phyloP scores from a whole-genome alignment of 2,888 invertebrate species.

The Spisula solida region DNA sequence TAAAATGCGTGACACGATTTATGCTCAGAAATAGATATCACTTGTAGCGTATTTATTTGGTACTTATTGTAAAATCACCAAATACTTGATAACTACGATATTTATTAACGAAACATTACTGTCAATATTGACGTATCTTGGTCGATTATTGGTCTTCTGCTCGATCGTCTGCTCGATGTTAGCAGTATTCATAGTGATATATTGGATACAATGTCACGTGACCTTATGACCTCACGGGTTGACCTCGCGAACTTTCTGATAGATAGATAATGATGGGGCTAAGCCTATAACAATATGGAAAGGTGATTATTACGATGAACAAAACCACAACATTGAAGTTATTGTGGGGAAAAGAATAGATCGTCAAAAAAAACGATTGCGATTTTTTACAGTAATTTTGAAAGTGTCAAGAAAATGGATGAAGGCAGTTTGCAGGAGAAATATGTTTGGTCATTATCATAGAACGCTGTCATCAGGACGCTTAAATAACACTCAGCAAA shows the following conservation, averaged over 20 bases:
- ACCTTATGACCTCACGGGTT: constrained; percentile 1
- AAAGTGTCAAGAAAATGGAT: no score
- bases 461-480: no score
- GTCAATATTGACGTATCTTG: not conserved
- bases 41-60: not conserved
- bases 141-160: not conserved
- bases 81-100: not conserved
- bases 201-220: constrained; percentile 22
- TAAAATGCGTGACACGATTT: not conserved
- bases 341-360: not conserved
- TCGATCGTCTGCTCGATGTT: constrained; percentile 7
- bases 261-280: not conserved
- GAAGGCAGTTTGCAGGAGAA: no score
- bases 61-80: not conserved
- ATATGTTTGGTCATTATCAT: no score
- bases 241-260: constrained; percentile 3
- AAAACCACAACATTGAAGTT: not conserved
- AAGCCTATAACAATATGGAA: not conserved
- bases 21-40: not conserved
- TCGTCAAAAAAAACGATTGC: not conserved
- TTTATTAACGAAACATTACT: constrained; percentile 10
- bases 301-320: not conserved
- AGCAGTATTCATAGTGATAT: not conserved
- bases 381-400: no score
- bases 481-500: no score